Evolutionary conservation across 1,140 invertebrate genomes (phyloP), one percentile per base, ranked within the genome.

Genomic region (Pseudomyrmex sp.): DNA sequence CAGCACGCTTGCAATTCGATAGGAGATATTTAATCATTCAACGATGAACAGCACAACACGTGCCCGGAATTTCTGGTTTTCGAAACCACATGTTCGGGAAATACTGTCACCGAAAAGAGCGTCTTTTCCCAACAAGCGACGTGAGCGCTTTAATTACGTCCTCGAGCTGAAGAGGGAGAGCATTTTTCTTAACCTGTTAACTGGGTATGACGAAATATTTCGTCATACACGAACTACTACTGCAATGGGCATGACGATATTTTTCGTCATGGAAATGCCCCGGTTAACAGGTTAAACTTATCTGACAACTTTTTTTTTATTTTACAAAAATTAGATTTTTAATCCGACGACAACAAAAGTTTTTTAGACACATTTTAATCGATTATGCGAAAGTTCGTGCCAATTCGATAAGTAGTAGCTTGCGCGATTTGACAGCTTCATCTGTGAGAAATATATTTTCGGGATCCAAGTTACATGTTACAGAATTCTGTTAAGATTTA

Each of bases 1-100:
- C 20, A 20, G 20, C 44, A 50, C 69, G 20, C 35, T n/a, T 15
- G 52, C 48, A 79, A 79, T 69, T 79, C 20, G 76, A 79, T 48
- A n/a, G 44, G 7, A 12, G 18, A 65, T 77, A 69, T 68, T 79
- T 79, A 69, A 69, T 79, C 54, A 79, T 79, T 50, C 69, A 59
- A 79, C 15, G 20, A 20, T 48, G 35, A 18, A 77, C 50, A 54
- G 26, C 18, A 44, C 18, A 35, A 79, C 52, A 69, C 63, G 35
- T 58, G 63, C 23, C 12, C 10, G 18, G 13, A 69, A 56, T 79
- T 68, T 77, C 12, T 56, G 8, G 5, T 69, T 59, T 3, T 54
- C 74, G 7, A 79, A 58, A 58, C 13, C 20, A 5, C 18, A 46
- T 26, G 35, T 20, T 56, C 13, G 12, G 13, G 18, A 56, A 77